Evolutionary conservation across 1,140 invertebrate species (phyloP).

Genomic region (Paralvinella palmiformis): DNA sequence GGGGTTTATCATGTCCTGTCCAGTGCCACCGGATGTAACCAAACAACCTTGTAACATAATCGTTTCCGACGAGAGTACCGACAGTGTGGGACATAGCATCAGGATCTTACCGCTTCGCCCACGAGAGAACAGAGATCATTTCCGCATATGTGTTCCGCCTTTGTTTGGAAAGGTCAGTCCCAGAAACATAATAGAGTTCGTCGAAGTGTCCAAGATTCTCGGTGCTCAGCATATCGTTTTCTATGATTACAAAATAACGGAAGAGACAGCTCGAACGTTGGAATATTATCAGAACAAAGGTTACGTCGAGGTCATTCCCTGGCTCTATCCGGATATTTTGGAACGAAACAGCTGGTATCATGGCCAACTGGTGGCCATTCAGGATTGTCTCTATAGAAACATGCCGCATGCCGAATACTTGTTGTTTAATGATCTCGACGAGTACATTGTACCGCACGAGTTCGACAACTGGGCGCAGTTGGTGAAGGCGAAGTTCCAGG

Average conservation of each 20-base stretch:
- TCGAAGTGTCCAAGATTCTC: constrained; percentile 40
- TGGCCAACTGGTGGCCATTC: constrained; percentile 41
- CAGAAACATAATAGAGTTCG: constrained; percentile 37
- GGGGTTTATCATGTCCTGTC: constrained; percentile 40
- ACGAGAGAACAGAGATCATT: background rate
- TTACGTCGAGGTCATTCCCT: background rate
- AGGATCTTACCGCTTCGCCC: background rate
- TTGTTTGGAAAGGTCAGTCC: constrained; percentile 39
- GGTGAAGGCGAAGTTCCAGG: constrained; percentile 10
- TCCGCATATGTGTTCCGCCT: constrained; percentile 40
- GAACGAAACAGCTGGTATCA: constrained; percentile 38
- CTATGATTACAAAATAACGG: constrained; percentile 25
- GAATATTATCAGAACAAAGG: background rate
- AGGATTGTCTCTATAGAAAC: constrained; percentile 45
- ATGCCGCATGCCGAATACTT: constrained; percentile 38
- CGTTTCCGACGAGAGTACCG: background rate
- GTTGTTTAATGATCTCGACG: constrained; percentile 46
- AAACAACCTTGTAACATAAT: constrained; percentile 12
- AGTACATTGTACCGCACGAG: constrained; percentile 40
- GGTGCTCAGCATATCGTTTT: constrained; percentile 37
- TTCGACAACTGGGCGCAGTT: constrained; percentile 27
- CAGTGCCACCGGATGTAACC: constrained; percentile 25
- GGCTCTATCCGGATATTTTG: background rate
- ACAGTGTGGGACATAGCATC: background rate
- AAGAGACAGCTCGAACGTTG: background rate